A percentile compares a stretch with the other conserved stretches of the same genome.
Evolutionary conservation across 2,797 vertebrate genomes (phyloP).

Genomic region (Centroberyx gerrardi): DNA sequence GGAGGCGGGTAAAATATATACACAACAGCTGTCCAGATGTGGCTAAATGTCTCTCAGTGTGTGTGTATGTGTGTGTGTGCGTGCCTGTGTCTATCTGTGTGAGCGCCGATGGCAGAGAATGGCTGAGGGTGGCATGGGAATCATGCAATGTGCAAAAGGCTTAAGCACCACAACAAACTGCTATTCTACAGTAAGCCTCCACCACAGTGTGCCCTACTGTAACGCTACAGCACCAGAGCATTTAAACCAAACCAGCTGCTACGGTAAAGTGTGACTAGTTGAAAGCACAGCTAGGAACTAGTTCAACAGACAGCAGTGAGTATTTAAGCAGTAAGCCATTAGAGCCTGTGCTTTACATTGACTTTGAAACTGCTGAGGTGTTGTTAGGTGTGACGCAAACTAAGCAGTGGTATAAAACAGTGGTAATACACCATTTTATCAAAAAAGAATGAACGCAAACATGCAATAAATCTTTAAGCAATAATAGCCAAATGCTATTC

Average conservation of each 20-base stretch:
- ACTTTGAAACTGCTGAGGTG: no score
- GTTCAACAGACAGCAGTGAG: background rate
- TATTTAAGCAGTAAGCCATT: background rate
- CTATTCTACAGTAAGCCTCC: conserved; percentile 5
- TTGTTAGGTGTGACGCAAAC: no score
- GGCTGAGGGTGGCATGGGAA: conserved; percentile 1
- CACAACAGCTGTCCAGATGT: conserved; percentile 59
- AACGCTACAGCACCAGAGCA: background rate
- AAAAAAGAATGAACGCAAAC: no score
- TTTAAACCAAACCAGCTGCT: background rate
- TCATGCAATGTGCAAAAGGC: background rate
- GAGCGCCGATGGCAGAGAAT: conserved; percentile 6
- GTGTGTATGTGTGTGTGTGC: conserved; percentile 12
- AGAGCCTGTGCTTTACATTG: no score
- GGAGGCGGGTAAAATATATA: conserved; percentile 24
- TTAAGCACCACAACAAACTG: background rate
- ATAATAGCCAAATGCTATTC: no score
- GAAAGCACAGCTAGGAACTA: background rate
- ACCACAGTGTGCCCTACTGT: background rate
- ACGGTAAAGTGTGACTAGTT: background rate
- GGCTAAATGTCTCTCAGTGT: conserved; percentile 11
- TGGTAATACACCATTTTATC: no score
- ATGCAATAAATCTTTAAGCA: no score
- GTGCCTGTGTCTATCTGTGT: conserved; percentile 5
- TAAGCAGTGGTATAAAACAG: no score